phyloP scores from a whole-genome alignment of 2,888 invertebrate genomes.

The Plagiodera versicolora region DNA sequence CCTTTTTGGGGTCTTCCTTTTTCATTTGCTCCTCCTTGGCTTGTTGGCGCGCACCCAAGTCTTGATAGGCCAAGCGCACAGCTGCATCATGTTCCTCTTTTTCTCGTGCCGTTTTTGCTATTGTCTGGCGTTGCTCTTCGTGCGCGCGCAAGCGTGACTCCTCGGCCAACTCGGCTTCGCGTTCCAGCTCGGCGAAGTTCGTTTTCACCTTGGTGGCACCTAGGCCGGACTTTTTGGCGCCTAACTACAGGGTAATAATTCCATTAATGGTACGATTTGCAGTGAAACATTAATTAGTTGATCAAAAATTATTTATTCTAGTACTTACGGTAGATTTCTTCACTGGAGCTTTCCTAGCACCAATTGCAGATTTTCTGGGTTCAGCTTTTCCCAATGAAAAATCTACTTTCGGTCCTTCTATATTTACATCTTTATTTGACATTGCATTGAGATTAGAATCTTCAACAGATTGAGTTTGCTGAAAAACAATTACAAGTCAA shows the following conservation, averaged over 20 bases:
- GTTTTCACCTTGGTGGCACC: slow-evolving; percentile 94
- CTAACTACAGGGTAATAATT: slow-evolving; percentile 70
- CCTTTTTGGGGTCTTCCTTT: slow-evolving; percentile 77
- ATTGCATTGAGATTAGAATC: not conserved
- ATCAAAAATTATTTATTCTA: too few species aligned
- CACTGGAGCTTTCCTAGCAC: slow-evolving; percentile 67
- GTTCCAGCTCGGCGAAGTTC: slow-evolving; percentile 94
- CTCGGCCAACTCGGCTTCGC: slow-evolving; percentile 83
- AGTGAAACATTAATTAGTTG: too few species aligned
- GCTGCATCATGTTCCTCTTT: slow-evolving; percentile 70
- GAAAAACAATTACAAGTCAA: slow-evolving; percentile 4
- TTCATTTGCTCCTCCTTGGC: slow-evolving; percentile 74
- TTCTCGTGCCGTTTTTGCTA: slow-evolving; percentile 60
- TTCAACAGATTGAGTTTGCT: slow-evolving; percentile 4
- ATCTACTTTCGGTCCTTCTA: slow-evolving; percentile 49
- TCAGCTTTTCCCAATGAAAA: slow-evolving; percentile 39
- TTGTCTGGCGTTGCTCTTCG: slow-evolving; percentile 53
- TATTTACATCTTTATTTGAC: slow-evolving; percentile 14
- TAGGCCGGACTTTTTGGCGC: slow-evolving; percentile 83
- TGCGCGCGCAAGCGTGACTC: slow-evolving; percentile 60
- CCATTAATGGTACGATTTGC: too few species aligned
- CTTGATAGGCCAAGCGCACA: slow-evolving; percentile 76
- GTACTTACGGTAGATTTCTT: slow-evolving; percentile 69
- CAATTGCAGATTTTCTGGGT: slow-evolving; percentile 69
- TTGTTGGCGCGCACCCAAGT: slow-evolving; percentile 65